Evolutionary conservation across 2,888 invertebrate genomes (phyloP).

Genomic region (Anaspis maculata): DNA sequence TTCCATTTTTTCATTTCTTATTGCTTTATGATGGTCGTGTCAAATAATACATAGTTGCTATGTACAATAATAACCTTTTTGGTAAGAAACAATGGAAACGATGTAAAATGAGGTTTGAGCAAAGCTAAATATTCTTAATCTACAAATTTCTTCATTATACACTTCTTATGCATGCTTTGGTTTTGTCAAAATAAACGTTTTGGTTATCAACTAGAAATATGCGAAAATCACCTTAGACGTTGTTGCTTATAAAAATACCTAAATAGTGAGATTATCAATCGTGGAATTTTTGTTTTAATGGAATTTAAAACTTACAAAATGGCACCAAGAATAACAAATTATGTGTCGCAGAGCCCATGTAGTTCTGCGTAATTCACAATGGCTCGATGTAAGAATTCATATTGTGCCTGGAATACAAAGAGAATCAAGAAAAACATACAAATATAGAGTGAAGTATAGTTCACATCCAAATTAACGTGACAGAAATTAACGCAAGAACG

Average conservation of each 20-base stretch:
- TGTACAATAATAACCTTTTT: no score
- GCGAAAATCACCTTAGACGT: slow-evolving; percentile 24
- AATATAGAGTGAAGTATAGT: no score
- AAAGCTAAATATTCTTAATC: neutral
- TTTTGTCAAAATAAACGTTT: slow-evolving; percentile 15
- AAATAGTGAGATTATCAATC: slow-evolving; percentile 26
- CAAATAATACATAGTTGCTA: no score
- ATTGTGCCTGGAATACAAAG: slow-evolving; percentile 64
- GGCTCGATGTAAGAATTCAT: slow-evolving; percentile 88
- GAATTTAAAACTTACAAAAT: slow-evolving; percentile 22
- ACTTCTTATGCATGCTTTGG: slow-evolving; percentile 14
- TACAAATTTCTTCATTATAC: slow-evolving; percentile 8
- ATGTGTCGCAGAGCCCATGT: slow-evolving; percentile 62
- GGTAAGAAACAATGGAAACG: no score
- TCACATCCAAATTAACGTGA: no score
- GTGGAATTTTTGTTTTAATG: slow-evolving; percentile 28
- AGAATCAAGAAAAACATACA: no score
- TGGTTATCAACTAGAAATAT: slow-evolving; percentile 27
- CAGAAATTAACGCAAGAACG: no score
- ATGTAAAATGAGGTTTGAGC: slow-evolving; percentile 6
- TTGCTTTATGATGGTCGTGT: no score
- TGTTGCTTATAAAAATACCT: slow-evolving; percentile 31
- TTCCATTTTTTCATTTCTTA: no score
- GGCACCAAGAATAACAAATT: slow-evolving; percentile 27
- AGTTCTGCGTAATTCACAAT: slow-evolving; percentile 83